These are phyloP conservation scores for Ailurus styani DNA, from an alignment of 2,113 vertebrate genomes.

Conservation along the genomic window DNA sequence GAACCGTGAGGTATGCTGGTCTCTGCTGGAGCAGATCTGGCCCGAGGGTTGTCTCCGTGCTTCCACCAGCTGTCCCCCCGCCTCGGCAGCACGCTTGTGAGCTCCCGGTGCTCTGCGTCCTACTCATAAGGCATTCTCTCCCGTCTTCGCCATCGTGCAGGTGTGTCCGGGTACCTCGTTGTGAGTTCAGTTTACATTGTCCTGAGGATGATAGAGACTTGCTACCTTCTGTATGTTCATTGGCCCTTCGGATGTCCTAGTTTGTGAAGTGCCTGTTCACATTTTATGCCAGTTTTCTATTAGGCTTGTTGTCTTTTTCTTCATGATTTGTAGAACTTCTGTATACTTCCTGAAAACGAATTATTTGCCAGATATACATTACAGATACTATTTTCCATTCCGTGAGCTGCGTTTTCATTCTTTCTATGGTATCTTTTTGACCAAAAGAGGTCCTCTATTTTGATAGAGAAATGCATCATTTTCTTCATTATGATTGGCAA, in stretches of 20 bases:
- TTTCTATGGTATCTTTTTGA: slow-evolving; percentile 36
- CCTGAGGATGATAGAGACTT: neutral
- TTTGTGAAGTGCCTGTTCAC: neutral
- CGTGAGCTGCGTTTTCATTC: neutral
- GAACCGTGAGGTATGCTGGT: neutral
- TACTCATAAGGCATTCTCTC: neutral
- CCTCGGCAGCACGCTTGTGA: accelerated
- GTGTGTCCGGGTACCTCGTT: neutral
- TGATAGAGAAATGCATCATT: neutral
- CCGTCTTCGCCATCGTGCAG: neutral
- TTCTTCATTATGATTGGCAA: neutral
- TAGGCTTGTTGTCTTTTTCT: neutral
- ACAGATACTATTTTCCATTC: neutral
- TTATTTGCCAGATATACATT: neutral
- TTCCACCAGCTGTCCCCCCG: too few relatives aligned
- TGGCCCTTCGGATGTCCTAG: neutral
- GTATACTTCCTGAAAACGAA: neutral
- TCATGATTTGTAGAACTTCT: neutral
- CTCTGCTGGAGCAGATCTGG: neutral
- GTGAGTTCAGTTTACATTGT: neutral
- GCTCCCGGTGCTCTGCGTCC: neutral
- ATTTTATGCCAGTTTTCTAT: neutral
- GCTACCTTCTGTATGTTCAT: neutral
- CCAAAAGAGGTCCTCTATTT: neutral
- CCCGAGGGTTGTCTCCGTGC: neutral